Conservation (phyloP, 1,140 invertebrate species). For the Dinothrombium tinctorium region DNA sequence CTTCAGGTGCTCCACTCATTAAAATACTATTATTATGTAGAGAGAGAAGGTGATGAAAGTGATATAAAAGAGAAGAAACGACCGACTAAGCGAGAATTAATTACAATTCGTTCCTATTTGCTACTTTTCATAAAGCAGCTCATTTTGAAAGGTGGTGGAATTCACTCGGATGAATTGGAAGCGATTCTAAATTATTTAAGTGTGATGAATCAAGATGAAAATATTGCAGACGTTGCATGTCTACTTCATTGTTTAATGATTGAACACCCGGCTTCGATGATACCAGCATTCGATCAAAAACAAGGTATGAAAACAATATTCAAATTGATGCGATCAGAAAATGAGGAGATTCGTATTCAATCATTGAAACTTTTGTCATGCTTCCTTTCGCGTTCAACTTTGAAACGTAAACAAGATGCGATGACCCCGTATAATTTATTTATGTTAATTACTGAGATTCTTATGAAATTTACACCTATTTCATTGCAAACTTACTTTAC, state of each 20-base stretch:
- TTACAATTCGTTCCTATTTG: conserved; percentile 80
- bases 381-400: conserved; percentile 33
- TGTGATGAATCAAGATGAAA: conserved; percentile 92
- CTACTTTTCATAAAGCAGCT: conserved; percentile 84
- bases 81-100: conserved; percentile 73
- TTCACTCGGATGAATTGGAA: conserved; percentile 73
- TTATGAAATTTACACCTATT: conserved; percentile 28
- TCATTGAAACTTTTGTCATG: conserved; percentile 67
- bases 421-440: conserved; percentile 97
- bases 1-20: conserved; percentile 92
- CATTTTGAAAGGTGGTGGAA: conserved; percentile 84
- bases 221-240: conserved; percentile 89
- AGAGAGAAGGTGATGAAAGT: not conserved
- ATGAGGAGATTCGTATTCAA: conserved; percentile 80
- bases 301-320: conserved; percentile 86
- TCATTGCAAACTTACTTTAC: conserved; percentile 61
- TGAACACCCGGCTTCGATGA: conserved; percentile 93
- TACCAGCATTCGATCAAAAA: conserved; percentile 92
- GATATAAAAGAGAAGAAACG: conserved; percentile 21
- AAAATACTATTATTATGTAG: conserved; percentile 98
- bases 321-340: conserved; percentile 79
- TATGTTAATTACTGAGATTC: conserved; percentile 71
- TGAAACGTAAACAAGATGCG: conserved; percentile 78
- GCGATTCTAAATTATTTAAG: conserved; percentile 93
- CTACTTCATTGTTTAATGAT: conserved; percentile 90